phyloP scores from a whole-genome alignment of 2,888 invertebrate species.

The Itoplectis maculator region DNA sequence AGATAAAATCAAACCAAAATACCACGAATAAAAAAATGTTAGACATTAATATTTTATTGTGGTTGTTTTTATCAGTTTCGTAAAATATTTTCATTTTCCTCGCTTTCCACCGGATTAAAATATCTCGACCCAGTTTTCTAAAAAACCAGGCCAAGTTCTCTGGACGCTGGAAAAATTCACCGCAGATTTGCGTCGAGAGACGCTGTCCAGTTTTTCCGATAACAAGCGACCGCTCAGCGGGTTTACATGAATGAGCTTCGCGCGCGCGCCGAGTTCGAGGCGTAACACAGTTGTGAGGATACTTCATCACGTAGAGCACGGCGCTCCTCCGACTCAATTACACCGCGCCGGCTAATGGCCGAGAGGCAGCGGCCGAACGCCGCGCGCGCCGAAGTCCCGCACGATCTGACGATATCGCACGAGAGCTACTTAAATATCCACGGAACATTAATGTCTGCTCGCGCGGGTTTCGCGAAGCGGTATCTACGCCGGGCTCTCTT shows the following conservation, averaged over 20 bases:
- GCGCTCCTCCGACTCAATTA: conserved; percentile 21
- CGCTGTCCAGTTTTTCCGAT: not conserved
- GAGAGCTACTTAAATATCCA: conserved; percentile 48
- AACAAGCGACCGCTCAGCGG: not conserved
- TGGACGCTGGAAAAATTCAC: not conserved
- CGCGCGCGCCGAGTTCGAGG: not conserved
- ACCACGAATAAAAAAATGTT: no score
- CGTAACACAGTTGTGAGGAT: conserved; percentile 15
- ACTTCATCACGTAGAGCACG: conserved; percentile 15
- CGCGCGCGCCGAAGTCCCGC: conserved; percentile 37
- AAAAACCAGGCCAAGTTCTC: not conserved
- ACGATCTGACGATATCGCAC: conserved; percentile 36
- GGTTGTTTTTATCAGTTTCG: no score
- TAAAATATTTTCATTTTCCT: no score
- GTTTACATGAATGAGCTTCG: not conserved
- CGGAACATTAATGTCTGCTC: conserved; percentile 54
- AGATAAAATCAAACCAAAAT: no score
- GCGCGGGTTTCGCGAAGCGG: conserved; percentile 18
- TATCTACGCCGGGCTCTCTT: conserved; percentile 38
- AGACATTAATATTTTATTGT: no score
- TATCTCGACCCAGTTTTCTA: not conserved
- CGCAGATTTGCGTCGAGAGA: not conserved
- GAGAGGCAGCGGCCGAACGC: no score
- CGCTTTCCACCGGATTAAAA: no score
- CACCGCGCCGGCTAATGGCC: not conserved